These are phyloP conservation scores for Aporophyla lueneburgensis DNA, from an alignment of 2,888 invertebrate genomes.

Conservation along the genomic window DNA sequence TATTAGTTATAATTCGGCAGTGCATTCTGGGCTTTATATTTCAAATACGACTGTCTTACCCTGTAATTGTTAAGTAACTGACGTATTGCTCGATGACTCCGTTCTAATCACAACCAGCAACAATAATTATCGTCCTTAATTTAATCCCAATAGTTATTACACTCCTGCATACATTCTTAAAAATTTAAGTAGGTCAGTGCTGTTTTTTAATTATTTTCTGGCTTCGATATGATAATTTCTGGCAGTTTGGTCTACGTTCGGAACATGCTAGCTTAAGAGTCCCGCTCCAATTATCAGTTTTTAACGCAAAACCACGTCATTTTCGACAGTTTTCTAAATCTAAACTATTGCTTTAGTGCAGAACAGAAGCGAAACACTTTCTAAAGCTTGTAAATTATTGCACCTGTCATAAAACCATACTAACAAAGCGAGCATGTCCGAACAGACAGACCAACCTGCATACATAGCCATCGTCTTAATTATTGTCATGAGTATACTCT, in stretches of 20 bases:
- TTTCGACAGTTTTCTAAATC: neutral
- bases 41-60: constrained; percentile 55
- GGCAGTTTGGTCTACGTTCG: constrained; percentile 9
- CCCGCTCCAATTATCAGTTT: constrained; percentile 38
- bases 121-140: constrained; percentile 32
- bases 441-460: constrained; percentile 12
- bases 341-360: constrained; percentile 9
- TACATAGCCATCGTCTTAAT: constrained; percentile 40
- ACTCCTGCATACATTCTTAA: constrained; percentile 26
- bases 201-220: constrained; percentile 16
- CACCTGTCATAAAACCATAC: constrained; percentile 1
- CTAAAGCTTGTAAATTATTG: constrained; percentile 13
- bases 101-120: constrained; percentile 52
- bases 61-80: constrained; percentile 65
- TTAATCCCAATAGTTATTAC: constrained; percentile 29
- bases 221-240: constrained; percentile 15
- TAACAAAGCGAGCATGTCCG: constrained; percentile 24
- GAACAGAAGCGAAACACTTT: constrained; percentile 25
- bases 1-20: constrained; percentile 45
- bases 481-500: constrained; percentile 55
- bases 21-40: constrained; percentile 41
- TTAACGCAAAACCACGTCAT: constrained; percentile 32
- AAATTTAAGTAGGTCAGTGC: constrained; percentile 36
- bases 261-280: constrained; percentile 32
- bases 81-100: constrained; percentile 46